Evolutionary conservation across 1,140 invertebrate genomes (phyloP).

Genomic region (Chironomus tepperi): DNA sequence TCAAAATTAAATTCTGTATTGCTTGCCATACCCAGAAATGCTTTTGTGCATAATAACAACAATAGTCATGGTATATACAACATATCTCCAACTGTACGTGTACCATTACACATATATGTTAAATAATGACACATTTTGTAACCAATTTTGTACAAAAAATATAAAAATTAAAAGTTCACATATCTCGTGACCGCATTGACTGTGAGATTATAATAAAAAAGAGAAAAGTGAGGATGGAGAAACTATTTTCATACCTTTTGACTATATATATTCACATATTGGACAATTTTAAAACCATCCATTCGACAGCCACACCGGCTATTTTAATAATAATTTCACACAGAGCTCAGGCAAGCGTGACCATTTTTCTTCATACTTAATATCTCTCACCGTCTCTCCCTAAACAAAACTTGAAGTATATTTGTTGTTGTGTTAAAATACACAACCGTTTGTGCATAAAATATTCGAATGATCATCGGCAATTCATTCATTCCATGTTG

Average conservation of each 20-base stretch:
- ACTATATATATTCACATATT: neutral
- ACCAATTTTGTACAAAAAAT: neutral
- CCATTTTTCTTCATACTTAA: neutral
- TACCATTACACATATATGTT: conserved; percentile 6
- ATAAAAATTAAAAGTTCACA: conserved; percentile 14
- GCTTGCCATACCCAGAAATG: conserved; percentile 6
- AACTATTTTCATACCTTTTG: neutral
- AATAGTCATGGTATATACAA: neutral
- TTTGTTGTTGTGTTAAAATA: too few species aligned
- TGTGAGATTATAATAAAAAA: neutral
- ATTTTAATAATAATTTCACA: conserved; percentile 2
- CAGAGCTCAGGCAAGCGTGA: conserved; percentile 11
- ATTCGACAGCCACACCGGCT: neutral
- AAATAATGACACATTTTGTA: neutral
- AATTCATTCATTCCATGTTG: neutral
- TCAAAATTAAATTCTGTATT: neutral
- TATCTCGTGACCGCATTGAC: neutral
- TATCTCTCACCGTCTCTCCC: neutral
- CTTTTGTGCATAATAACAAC: conserved; percentile 1
- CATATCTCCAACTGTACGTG: neutral
- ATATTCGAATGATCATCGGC: neutral
- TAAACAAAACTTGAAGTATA: neutral
- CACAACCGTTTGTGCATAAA: neutral
- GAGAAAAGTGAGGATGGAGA: neutral
- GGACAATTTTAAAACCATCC: neutral